A percentile compares a stretch with the other conserved stretches of the same genome.
These are phyloP conservation scores for Drosophila eugracilis DNA, from an alignment of 1,140 invertebrate genomes.

Conservation along the genomic window DNA sequence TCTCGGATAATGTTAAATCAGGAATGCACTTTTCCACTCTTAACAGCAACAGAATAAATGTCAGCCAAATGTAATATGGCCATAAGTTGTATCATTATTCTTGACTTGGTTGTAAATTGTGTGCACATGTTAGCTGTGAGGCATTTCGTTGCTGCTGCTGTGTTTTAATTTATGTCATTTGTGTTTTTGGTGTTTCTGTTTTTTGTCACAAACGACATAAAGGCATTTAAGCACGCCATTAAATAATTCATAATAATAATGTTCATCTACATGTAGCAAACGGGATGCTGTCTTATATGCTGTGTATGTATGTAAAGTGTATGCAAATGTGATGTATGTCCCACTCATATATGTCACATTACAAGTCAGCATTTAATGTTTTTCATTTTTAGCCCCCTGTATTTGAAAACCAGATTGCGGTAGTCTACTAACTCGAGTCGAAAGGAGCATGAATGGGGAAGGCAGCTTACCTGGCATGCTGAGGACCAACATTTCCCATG, in stretches of 20 bases:
- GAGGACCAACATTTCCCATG: conserved; percentile 94
- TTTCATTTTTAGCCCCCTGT: conserved; percentile 51
- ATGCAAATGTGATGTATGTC: not conserved
- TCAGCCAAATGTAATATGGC: conserved; percentile 67
- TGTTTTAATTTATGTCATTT: conserved; percentile 73
- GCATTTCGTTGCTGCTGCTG: conserved; percentile 39
- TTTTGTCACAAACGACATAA: conserved; percentile 62
- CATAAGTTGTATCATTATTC: conserved; percentile 75
- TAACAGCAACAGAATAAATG: conserved; percentile 53
- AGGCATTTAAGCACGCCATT: conserved; percentile 83
- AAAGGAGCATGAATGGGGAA: not conserved
- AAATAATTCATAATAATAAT: conserved; percentile 77
- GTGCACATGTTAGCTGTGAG: conserved; percentile 22
- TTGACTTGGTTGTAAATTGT: conserved; percentile 49
- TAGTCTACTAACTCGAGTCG: not conserved
- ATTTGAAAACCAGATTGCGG: not conserved
- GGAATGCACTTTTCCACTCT: conserved; percentile 30
- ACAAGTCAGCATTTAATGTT: conserved; percentile 69
- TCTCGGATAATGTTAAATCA: conserved; percentile 55
- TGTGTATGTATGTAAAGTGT: not conserved
- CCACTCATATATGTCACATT: conserved; percentile 31
- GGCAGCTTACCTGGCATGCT: conserved; percentile 92
- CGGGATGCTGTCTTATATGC: conserved; percentile 29
- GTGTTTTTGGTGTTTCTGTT: conserved; percentile 67
- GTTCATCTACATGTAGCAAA: conserved; percentile 61